These are phyloP conservation scores for Stegodyphus dumicola DNA, from an alignment of 1,140 invertebrate genomes.

Conservation along the genomic window DNA sequence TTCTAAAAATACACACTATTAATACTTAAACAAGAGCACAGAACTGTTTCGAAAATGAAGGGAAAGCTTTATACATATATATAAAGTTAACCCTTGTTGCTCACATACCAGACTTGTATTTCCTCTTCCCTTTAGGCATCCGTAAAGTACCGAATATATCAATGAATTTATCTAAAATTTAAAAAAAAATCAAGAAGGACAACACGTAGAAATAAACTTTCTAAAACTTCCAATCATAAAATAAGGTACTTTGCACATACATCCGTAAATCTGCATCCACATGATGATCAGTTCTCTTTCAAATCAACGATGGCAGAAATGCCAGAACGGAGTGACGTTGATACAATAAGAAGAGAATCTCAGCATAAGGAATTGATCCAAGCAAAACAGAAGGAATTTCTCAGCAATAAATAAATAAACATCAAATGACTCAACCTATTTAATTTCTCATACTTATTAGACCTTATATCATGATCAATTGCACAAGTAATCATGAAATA, in stretches of 20 bases:
- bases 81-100: conserved; percentile 26
- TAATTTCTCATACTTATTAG: too few relatives aligned
- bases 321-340: not conserved
- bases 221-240: conserved; percentile 55
- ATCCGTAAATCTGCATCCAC: conserved; percentile 33
- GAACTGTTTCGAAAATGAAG: too few relatives aligned
- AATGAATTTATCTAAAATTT: conserved; percentile 38
- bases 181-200: conserved; percentile 62
- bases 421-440: too few relatives aligned
- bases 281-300: conserved; percentile 22
- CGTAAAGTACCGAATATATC: conserved; percentile 59
- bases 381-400: too few relatives aligned
- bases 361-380: too few relatives aligned
- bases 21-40: too few relatives aligned
- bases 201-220: conserved; percentile 61
- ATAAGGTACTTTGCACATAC: conserved; percentile 25
- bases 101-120: conserved; percentile 62
- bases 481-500: too few relatives aligned
- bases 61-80: too few relatives aligned
- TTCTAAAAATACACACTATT: too few relatives aligned
- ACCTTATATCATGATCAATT: too few relatives aligned
- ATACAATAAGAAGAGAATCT: not conserved
- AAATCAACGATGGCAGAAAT: conserved; percentile 8
- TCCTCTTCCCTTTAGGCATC: conserved; percentile 68
- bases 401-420: too few relatives aligned